phyloP scores from a whole-genome alignment of 2,113 vertebrate genomes.

The Bombycilla garrulus region DNA sequence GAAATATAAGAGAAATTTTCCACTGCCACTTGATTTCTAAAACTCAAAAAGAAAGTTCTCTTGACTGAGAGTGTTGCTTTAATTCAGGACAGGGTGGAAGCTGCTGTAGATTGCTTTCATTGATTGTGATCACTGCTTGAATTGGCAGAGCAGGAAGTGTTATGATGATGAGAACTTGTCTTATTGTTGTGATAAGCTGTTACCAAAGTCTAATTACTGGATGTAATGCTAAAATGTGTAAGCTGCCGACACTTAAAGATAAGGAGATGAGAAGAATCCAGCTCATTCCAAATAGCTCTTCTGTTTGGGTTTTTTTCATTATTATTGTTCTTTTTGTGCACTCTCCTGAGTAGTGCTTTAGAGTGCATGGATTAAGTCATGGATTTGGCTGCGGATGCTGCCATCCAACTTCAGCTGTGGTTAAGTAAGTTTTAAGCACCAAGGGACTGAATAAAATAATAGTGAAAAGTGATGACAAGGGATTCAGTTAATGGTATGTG shows the following conservation, averaged over 20 bases:
- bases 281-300: background rate
- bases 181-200: conserved; percentile 52
- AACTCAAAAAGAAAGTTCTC: background rate
- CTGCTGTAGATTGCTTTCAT: background rate
- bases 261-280: conserved; percentile 37
- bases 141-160: conserved; percentile 47
- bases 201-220: conserved; percentile 45
- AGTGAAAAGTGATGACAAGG: background rate
- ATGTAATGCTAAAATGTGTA: conserved; percentile 8
- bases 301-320: background rate
- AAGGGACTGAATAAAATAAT: background rate
- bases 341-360: background rate
- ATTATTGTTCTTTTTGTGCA: background rate
- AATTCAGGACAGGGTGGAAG: background rate
- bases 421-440: background rate
- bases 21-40: background rate
- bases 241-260: conserved; percentile 29
- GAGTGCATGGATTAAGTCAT: background rate
- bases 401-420: background rate
- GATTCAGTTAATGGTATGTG: background rate
- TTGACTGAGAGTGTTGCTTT: background rate
- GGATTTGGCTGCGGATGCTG: background rate
- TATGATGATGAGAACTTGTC: conserved; percentile 43
- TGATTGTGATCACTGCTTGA: conserved; percentile 18
- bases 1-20: background rate